These are phyloP conservation scores for Plecotus auritus DNA, from an alignment of 2,113 vertebrate genomes.

Conservation along the genomic window DNA sequence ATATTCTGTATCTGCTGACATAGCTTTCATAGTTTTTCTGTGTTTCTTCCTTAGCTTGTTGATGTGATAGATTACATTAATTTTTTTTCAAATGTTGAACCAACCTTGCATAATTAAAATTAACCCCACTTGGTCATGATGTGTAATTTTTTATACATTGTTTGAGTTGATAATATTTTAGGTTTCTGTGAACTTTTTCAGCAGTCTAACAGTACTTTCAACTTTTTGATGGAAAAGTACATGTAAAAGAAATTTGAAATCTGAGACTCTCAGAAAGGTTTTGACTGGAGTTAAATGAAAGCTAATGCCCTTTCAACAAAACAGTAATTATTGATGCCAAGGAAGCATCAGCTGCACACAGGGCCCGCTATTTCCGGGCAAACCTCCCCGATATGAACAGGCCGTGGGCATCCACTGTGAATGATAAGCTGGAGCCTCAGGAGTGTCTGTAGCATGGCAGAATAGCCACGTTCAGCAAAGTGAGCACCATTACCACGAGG, in stretches of 20 bases:
- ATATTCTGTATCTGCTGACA: background rate
- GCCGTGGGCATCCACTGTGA: too few relatives aligned
- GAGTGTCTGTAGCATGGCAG: too few relatives aligned
- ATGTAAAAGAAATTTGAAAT: background rate
- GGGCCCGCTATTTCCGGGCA: too few relatives aligned
- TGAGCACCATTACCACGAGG: slow-evolving; percentile 97
- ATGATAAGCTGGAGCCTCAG: too few relatives aligned
- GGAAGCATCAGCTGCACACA: too few relatives aligned
- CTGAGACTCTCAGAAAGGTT: background rate
- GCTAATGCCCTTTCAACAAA: background rate
- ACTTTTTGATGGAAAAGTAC: background rate
- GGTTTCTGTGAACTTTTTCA: background rate
- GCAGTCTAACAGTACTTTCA: background rate
- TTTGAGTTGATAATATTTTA: background rate
- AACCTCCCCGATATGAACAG: too few relatives aligned
- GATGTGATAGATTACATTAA: background rate
- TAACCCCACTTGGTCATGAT: background rate
- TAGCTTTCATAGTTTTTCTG: background rate
- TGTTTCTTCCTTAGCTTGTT: background rate
- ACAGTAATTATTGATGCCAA: too few relatives aligned
- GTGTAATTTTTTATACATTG: background rate
- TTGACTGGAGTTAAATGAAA: background rate
- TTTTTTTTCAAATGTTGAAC: background rate
- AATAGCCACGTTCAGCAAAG: slow-evolving; percentile 88
- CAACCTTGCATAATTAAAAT: background rate